A percentile compares a stretch with the other conserved stretches of the same genome.
phyloP scores from a whole-genome alignment of 2,888 invertebrate species.

The Scaptomyza reducta region DNA sequence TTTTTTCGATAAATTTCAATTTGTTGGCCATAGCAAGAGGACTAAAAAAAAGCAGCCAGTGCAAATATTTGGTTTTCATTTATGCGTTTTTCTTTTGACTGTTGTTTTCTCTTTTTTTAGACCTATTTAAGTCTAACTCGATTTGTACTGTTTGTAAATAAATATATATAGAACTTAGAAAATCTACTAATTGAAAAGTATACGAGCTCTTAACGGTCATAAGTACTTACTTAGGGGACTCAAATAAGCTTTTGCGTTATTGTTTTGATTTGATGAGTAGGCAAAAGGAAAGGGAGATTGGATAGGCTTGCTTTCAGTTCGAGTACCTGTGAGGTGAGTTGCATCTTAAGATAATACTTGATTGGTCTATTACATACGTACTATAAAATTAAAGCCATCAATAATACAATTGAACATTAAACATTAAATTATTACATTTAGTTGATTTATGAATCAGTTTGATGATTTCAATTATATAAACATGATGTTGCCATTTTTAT shows the following conservation, averaged over 20 bases:
- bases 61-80: slow-evolving; percentile 79
- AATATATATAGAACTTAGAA: slow-evolving; percentile 17
- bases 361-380: no score
- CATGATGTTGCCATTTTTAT: no score
- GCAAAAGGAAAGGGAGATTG: not conserved
- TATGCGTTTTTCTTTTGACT: slow-evolving; percentile 58
- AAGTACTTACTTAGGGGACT: not conserved
- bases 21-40: slow-evolving; percentile 59
- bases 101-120: slow-evolving; percentile 28
- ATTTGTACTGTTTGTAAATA: slow-evolving; percentile 47
- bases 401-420: no score
- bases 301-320: no score
- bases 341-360: no score
- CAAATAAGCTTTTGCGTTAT: slow-evolving; percentile 7
- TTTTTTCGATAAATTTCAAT: slow-evolving; percentile 49
- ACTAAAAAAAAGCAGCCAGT: slow-evolving; percentile 38
- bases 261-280: not conserved
- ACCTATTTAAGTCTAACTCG: slow-evolving; percentile 60
- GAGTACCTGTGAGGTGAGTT: no score
- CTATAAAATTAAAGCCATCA: no score
- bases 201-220: slow-evolving; percentile 12
- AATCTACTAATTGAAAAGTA: slow-evolving; percentile 53
- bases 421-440: no score
- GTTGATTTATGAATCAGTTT: no score
- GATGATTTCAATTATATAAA: no score